Evolutionary conservation across 2,797 vertebrate genomes (phyloP).

Genomic region (Megalops cyprinoides): DNA sequence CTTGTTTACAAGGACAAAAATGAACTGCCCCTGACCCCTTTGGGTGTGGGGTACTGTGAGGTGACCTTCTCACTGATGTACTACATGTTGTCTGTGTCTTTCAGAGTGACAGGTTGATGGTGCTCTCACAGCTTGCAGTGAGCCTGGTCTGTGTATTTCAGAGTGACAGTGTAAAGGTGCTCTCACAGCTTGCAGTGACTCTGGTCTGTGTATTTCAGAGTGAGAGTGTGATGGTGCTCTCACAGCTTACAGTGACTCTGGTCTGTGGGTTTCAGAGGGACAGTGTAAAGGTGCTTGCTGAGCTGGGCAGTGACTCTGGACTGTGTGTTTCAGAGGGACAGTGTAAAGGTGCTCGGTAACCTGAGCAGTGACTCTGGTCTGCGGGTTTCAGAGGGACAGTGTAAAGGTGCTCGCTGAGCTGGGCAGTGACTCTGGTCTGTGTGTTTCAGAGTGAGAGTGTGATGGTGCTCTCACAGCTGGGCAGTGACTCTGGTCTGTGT

Average conservation of each 20-base stretch:
- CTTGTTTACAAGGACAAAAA: not conserved
- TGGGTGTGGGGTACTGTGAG: not conserved
- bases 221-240: not conserved
- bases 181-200: too few relatives aligned
- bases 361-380: not conserved
- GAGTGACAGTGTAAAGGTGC: too few relatives aligned
- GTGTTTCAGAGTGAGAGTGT: not conserved
- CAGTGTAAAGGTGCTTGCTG: not conserved
- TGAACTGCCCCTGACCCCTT: not conserved
- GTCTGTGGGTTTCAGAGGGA: not conserved
- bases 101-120: too few relatives aligned
- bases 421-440: not conserved
- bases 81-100: not conserved
- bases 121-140: too few relatives aligned
- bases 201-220: not conserved
- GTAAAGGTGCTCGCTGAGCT: not conserved
- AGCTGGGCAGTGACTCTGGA: not conserved
- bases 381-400: not conserved
- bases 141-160: not conserved
- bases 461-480: not conserved
- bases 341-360: too few relatives aligned
- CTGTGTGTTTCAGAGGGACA: not conserved
- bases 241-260: not conserved
- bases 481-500: too few relatives aligned
- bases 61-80: not conserved